These are phyloP conservation scores for Acheta domesticus DNA, from an alignment of 2,888 invertebrate genomes.

Conservation along the genomic window DNA sequence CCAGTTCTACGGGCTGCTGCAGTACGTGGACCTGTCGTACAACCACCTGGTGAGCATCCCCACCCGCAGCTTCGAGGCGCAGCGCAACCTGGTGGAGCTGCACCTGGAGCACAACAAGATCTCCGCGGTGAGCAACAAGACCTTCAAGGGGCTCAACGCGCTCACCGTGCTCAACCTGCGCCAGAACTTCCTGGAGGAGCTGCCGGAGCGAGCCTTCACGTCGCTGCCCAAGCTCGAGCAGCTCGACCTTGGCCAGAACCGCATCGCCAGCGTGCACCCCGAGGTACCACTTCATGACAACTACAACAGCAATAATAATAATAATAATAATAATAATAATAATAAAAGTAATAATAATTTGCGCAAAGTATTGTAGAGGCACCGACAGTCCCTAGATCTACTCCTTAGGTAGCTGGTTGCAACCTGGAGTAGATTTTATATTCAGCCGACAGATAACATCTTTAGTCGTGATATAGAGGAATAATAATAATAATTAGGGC, in stretches of 20 bases:
- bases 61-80: constrained; percentile 71
- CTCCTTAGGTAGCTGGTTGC: no score
- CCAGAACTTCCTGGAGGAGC: constrained; percentile 76
- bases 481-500: no score
- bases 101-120: constrained; percentile 83
- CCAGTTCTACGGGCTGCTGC: constrained; percentile 83
- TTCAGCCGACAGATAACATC: no score
- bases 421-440: no score
- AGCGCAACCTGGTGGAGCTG: constrained; percentile 76
- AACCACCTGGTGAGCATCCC: constrained; percentile 82
- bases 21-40: constrained; percentile 77
- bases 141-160: constrained; percentile 73
- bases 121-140: constrained; percentile 72
- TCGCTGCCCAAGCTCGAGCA: constrained; percentile 75
- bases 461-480: no score
- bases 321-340: no score
- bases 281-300: constrained; percentile 39
- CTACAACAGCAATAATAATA: no score
- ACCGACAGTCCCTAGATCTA: no score
- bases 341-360: no score
- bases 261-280: constrained; percentile 75
- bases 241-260: constrained; percentile 79
- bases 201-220: constrained; percentile 70
- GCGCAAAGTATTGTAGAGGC: no score
- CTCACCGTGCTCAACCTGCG: constrained; percentile 76